Evolutionary conservation across 1,140 invertebrate species (phyloP).

Genomic region (Drosophila kepulauana): DNA sequence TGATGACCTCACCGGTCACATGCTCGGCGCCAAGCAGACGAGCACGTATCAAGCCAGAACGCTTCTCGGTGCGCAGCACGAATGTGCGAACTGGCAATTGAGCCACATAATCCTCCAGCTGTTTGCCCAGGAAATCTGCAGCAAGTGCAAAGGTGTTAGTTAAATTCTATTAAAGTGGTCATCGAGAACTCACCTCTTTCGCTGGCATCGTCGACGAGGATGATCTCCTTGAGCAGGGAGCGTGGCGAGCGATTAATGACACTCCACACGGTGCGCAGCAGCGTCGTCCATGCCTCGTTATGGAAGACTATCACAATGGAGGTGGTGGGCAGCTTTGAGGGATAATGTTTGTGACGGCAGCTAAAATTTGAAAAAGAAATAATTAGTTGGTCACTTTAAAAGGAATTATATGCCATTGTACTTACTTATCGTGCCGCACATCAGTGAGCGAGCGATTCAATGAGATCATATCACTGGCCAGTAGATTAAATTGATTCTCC

Average conservation of each 20-base stretch:
- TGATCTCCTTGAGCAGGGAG: conserved; percentile 95
- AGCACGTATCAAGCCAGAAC: conserved; percentile 97
- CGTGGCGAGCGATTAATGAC: conserved; percentile 96
- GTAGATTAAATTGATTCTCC: conserved; percentile 98
- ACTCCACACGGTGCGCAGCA: conserved; percentile 97
- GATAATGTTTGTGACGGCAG: conserved; percentile 92
- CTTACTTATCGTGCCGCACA: conserved; percentile 95
- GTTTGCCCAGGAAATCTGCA: conserved; percentile 92
- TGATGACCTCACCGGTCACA: conserved; percentile 97
- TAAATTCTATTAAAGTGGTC: conserved; percentile 7
- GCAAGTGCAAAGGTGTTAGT: conserved; percentile 54
- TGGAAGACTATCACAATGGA: conserved; percentile 99
- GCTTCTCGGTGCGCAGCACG: conserved; percentile 93
- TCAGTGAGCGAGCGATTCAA: conserved; percentile 98
- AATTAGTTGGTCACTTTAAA: not conserved
- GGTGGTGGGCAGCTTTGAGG: conserved; percentile 92
- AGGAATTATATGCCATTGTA: conserved; percentile 40
- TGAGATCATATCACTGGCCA: conserved; percentile 99
- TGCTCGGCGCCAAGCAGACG: conserved; percentile 95
- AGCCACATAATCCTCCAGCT: conserved; percentile 95
- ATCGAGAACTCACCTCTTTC: conserved; percentile 89
- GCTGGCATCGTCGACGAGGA: conserved; percentile 98
- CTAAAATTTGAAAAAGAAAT: conserved; percentile 85
- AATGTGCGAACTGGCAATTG: conserved; percentile 92
- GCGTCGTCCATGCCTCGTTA: conserved; percentile 98